Evolutionary conservation across 2,113 vertebrate genomes (phyloP).

Genomic region (Cheirogaleus medius): DNA sequence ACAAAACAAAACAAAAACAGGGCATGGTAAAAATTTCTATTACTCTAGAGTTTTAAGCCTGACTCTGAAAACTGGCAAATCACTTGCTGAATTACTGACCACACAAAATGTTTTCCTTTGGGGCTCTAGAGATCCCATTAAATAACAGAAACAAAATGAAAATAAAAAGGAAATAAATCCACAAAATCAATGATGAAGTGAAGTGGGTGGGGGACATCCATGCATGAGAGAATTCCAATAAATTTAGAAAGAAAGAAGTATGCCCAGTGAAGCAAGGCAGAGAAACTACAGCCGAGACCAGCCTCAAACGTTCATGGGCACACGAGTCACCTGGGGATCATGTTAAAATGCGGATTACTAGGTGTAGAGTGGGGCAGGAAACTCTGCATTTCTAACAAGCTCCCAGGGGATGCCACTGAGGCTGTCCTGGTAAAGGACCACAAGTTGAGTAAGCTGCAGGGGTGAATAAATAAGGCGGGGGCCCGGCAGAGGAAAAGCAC

Average conservation of each 20-base stretch:
- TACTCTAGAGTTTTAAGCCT: not conserved
- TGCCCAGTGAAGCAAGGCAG: not conserved
- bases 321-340: not conserved
- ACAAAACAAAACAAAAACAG: not conserved
- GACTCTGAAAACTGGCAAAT: not conserved
- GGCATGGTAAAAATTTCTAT: not conserved
- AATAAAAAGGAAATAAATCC: not conserved
- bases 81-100: not conserved
- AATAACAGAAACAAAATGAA: not conserved
- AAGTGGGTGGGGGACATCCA: not conserved
- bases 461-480: no score
- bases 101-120: not conserved
- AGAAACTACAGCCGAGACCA: not conserved
- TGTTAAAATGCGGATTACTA: not conserved
- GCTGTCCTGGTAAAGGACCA: not conserved
- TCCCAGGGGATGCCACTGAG: not conserved
- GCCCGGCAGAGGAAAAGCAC: no score
- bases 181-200: not conserved
- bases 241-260: not conserved
- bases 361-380: not conserved
- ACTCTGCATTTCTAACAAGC: not conserved
- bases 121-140: not conserved
- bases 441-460: not conserved
- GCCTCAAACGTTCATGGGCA: not conserved
- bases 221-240: not conserved